These are phyloP conservation scores for Sisyra terminalis DNA, from an alignment of 2,888 invertebrate genomes.

Conservation along the genomic window DNA sequence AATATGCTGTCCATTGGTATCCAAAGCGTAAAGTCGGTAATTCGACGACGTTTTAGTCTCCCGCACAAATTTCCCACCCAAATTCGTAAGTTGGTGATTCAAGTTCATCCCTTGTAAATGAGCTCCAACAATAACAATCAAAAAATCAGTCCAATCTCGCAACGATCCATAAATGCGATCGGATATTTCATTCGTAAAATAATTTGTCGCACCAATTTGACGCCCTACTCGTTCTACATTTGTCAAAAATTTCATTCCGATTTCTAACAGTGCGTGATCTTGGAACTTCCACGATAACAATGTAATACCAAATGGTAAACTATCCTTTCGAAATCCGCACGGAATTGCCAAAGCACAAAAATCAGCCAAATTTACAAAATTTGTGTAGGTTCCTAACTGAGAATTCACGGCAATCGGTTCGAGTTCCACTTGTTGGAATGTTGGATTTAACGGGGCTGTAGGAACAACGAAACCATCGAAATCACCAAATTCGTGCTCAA, in stretches of 20 bases:
- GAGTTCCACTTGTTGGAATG: neutral
- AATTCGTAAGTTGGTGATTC: neutral
- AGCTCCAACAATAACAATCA: neutral
- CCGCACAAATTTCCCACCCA: neutral
- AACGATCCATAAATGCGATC: neutral
- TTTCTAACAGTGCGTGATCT: neutral
- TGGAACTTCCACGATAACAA: neutral
- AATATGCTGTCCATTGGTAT: neutral
- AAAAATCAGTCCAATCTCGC: too few relatives aligned
- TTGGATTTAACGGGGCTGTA: conserved; percentile 3
- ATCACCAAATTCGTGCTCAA: neutral
- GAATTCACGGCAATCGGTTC: neutral
- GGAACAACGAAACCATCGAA: conserved; percentile 1
- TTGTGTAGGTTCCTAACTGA: neutral
- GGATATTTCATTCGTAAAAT: neutral
- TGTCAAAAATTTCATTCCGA: neutral
- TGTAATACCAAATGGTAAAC: conserved; percentile 3
- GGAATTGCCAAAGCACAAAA: conserved; percentile 1
- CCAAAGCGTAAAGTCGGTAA: neutral
- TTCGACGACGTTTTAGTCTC: neutral
- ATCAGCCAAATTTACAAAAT: conserved; percentile 2
- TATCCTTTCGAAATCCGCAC: neutral
- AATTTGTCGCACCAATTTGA: too few relatives aligned
- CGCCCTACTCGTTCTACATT: neutral
- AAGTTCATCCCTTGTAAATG: conserved; percentile 1